A percentile compares a stretch with the other conserved stretches of the same genome.
Evolutionary conservation across 1,140 invertebrate genomes (phyloP).

Genomic region (Chrysomallon squamiferum): DNA sequence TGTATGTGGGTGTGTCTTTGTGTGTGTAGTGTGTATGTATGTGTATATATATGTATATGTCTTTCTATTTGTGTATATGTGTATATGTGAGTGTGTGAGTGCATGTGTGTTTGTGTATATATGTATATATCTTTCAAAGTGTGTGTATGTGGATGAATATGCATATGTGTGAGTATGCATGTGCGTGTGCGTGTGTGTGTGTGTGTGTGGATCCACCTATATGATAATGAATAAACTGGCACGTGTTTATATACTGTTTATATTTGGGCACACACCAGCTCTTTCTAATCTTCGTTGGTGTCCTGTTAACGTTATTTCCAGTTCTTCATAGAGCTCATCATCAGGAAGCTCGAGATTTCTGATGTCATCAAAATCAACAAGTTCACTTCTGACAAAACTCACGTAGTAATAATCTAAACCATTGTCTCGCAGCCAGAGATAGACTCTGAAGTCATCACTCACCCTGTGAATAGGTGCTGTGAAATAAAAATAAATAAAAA

Average conservation of each 20-base stretch:
- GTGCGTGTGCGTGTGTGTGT: background rate
- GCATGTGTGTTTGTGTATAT: no score
- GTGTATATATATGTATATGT: no score
- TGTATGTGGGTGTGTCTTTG: no score
- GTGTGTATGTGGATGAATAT: no score
- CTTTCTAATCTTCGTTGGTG: slow-evolving; percentile 52
- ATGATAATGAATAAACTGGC: no score
- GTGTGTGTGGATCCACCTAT: background rate
- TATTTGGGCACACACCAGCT: no score
- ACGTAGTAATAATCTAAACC: slow-evolving; percentile 48
- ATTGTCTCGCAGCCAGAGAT: slow-evolving; percentile 46
- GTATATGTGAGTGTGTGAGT: no score
- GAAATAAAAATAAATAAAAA: slow-evolving; percentile 4
- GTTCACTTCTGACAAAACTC: slow-evolving; percentile 46
- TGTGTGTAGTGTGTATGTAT: no score
- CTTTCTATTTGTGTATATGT: no score
- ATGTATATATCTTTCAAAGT: no score
- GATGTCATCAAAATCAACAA: slow-evolving; percentile 36
- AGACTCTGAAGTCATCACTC: slow-evolving; percentile 29
- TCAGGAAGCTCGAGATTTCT: slow-evolving; percentile 39
- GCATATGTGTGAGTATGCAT: background rate
- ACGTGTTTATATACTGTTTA: no score
- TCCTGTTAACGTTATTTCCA: slow-evolving; percentile 57
- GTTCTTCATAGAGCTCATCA: slow-evolving; percentile 51
- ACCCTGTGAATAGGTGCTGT: slow-evolving; percentile 33